A percentile compares a stretch with the other conserved stretches of the same genome.
Evolutionary conservation across 2,888 invertebrate species (phyloP).

Genomic region (Pterostichus niger): DNA sequence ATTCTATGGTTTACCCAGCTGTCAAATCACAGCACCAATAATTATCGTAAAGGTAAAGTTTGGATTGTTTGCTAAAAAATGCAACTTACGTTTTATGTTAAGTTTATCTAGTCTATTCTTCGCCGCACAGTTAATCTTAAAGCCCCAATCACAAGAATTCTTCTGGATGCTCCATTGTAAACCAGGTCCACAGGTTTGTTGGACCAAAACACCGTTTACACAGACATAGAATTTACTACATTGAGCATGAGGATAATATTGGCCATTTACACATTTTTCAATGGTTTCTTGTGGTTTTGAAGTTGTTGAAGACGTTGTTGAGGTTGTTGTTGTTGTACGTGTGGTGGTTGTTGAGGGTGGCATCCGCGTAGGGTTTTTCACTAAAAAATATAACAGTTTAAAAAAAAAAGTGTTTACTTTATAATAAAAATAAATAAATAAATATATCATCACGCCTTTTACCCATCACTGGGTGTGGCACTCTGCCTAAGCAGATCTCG

Average conservation of each 20-base stretch:
- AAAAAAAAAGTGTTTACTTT: no score
- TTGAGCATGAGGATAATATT: constrained; percentile 86
- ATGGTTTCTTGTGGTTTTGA: constrained; percentile 19
- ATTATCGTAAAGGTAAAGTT: no score
- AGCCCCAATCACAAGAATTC: constrained; percentile 88
- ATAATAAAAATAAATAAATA: no score
- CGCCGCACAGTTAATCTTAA: constrained; percentile 80
- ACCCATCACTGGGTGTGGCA: no score
- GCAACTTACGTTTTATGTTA: constrained; percentile 14
- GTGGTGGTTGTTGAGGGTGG: constrained; percentile 64
- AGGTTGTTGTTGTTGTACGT: constrained; percentile 69
- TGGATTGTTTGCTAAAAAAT: no score
- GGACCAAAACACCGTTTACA: constrained; percentile 85
- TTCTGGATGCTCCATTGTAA: constrained; percentile 85
- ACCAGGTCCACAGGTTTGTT: constrained; percentile 87
- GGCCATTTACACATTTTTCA: constrained; percentile 82
- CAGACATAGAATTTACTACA: constrained; percentile 89
- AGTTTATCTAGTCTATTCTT: neutral
- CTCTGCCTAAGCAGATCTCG: no score
- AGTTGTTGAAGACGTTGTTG: constrained; percentile 68
- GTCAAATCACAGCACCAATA: no score
- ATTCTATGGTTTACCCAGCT: no score
- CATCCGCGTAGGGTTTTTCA: no score
- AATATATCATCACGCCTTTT: no score
- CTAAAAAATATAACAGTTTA: no score